Percentiles rank a stretch among this genome's conserved stretches.
Conservation (phyloP, 2,888 invertebrate species). For the Spodoptera littoralis region DNA sequence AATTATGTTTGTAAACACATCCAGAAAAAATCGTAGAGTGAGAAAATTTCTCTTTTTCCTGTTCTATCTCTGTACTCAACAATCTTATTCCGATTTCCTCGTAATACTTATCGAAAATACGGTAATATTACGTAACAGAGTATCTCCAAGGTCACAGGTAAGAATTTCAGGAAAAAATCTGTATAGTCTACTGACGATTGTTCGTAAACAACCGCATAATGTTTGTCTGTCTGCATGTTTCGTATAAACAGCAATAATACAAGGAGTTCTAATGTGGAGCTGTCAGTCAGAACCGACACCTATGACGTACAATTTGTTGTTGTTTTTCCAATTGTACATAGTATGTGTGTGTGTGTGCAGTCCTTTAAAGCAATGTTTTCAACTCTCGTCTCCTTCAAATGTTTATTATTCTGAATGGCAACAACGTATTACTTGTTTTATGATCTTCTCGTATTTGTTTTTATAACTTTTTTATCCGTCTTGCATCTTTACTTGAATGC, state of each 20-base stretch:
- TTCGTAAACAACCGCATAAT: slow-evolving; percentile 39
- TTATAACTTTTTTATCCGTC: too few species aligned
- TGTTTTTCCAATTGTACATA: background rate
- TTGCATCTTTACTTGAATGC: too few species aligned
- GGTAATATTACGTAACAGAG: slow-evolving; percentile 13
- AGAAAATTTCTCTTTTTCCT: too few species aligned
- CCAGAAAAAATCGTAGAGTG: too few species aligned
- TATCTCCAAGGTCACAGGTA: slow-evolving; percentile 38
- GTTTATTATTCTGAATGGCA: background rate
- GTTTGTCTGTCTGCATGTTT: slow-evolving; percentile 29
- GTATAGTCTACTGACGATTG: slow-evolving; percentile 40
- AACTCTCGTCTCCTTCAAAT: slow-evolving; percentile 1
- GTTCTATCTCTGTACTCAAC: too few species aligned
- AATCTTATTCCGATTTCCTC: too few species aligned
- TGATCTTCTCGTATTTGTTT: background rate
- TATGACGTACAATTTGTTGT: slow-evolving; percentile 1
- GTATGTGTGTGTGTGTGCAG: background rate
- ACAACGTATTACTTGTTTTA: background rate
- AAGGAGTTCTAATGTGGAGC: slow-evolving; percentile 14
- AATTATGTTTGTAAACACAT: too few species aligned
- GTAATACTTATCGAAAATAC: background rate
- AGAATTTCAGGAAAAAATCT: slow-evolving; percentile 34
- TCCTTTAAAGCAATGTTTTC: slow-evolving; percentile 2
- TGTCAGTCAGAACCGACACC: slow-evolving; percentile 6
- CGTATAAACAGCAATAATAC: slow-evolving; percentile 8